phyloP scores from a whole-genome alignment of 1,140 invertebrate genomes.

The Zaprionus kolodkinae region DNA sequence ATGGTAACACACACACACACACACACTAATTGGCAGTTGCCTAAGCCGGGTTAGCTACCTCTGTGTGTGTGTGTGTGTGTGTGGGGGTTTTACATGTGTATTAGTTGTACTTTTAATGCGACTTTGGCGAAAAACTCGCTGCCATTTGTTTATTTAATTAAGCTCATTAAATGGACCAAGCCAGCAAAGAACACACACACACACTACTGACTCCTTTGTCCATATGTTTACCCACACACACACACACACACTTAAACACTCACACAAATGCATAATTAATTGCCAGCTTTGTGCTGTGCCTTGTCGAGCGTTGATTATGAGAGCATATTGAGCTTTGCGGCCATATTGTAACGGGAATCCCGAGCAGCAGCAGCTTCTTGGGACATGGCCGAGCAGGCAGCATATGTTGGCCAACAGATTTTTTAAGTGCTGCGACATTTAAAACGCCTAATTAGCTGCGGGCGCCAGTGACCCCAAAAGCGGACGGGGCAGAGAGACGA shows the following conservation, averaged over 20 bases:
- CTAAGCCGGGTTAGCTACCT: conserved; percentile 24
- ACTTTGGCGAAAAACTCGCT: conserved; percentile 51
- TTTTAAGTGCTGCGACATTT: conserved; percentile 65
- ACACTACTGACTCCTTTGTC: conserved; percentile 25
- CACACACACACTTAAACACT: conserved; percentile 8
- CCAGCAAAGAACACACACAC: conserved; percentile 29
- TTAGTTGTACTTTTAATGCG: conserved; percentile 65
- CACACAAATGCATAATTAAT: conserved; percentile 73
- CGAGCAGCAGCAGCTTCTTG: conserved; percentile 6
- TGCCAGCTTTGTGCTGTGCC: conserved; percentile 52
- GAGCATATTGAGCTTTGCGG: conserved; percentile 68
- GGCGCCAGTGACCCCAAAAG: conserved; percentile 18
- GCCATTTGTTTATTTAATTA: conserved; percentile 80
- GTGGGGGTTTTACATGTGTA: conserved; percentile 23
- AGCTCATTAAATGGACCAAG: conserved; percentile 64
- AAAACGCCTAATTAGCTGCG: conserved; percentile 77
- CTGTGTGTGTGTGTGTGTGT: conserved; percentile 10
- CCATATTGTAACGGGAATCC: conserved; percentile 55
- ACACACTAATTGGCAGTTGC: conserved; percentile 27
- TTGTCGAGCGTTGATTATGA: conserved; percentile 53
- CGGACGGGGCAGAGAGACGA: not conserved
- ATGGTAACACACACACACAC: not conserved
- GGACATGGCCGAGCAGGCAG: not conserved
- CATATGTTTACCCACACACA: conserved; percentile 29
- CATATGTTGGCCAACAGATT: conserved; percentile 44